Evolutionary conservation across 2,888 invertebrate genomes (phyloP).

Genomic region (Caenorhabditis sinica): DNA sequence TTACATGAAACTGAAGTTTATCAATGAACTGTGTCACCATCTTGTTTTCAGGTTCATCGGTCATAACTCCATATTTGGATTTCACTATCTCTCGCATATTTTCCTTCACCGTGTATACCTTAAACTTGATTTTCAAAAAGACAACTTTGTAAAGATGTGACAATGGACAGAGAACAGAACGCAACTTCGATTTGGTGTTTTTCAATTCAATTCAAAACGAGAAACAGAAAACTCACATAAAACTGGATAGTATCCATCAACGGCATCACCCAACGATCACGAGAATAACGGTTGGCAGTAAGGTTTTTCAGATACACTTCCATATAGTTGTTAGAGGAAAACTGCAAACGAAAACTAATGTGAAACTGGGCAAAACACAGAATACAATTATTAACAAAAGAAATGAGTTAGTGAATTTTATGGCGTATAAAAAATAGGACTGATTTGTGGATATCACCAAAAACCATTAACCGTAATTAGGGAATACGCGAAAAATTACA

Average conservation of each 20-base stretch:
- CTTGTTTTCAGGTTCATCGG: conserved; percentile 68
- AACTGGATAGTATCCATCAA: conserved; percentile 83
- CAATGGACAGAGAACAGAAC: conserved; percentile 10
- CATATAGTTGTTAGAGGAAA: conserved; percentile 73
- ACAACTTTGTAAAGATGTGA: neutral
- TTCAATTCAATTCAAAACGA: neutral
- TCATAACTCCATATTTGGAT: conserved; percentile 74
- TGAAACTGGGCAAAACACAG: no score
- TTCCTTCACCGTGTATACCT: conserved; percentile 61
- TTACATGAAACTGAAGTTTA: conserved; percentile 78
- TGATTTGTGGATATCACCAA: no score
- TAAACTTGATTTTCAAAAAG: neutral
- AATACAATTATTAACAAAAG: no score
- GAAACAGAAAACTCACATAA: conserved; percentile 78
- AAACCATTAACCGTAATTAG: no score
- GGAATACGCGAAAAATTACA: no score
- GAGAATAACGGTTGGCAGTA: conserved; percentile 79
- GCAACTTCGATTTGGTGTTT: neutral
- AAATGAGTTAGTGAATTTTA: no score
- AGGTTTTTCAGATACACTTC: conserved; percentile 79
- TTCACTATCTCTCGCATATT: conserved; percentile 72
- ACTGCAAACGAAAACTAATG: conserved; percentile 58
- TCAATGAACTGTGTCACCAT: conserved; percentile 75
- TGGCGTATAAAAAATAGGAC: no score
- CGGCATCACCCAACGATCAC: conserved; percentile 83